A percentile compares a stretch with the other conserved stretches of the same genome.
phyloP scores from a whole-genome alignment of 2,113 vertebrate species.

The Phycodurus eques region DNA sequence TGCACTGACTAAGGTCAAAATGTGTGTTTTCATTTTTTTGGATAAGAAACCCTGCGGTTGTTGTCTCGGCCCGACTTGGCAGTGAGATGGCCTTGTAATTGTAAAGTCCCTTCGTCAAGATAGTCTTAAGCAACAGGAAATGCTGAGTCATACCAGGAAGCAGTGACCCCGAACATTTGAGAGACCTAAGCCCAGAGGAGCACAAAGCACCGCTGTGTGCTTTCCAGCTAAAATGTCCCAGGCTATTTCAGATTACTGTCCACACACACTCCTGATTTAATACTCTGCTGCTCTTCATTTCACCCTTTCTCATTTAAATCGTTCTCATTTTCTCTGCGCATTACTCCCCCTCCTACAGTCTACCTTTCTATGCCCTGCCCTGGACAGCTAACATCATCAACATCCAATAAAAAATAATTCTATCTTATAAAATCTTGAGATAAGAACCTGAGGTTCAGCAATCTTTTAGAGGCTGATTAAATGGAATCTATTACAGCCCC shows the following conservation, averaged over 20 bases:
- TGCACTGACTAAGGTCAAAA: too few relatives aligned
- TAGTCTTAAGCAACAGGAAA: conserved; percentile 7
- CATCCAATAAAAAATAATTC: conserved; percentile 60
- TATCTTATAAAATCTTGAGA: conserved; percentile 41
- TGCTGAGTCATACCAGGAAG: conserved; percentile 41
- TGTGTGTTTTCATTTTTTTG: background rate
- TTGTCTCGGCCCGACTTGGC: background rate
- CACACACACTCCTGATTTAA: conserved; percentile 32
- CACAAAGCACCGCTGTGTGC: conserved; percentile 34
- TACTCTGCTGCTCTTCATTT: conserved; percentile 28
- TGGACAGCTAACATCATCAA: conserved; percentile 59
- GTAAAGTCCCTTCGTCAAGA: background rate
- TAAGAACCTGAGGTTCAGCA: conserved; percentile 36
- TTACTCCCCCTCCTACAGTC: conserved; percentile 11
- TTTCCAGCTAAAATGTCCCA: conserved; percentile 23
- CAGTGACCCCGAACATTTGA: conserved; percentile 29
- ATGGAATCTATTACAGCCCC: conserved; percentile 28
- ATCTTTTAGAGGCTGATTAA: conserved; percentile 41
- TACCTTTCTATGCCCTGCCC: conserved; percentile 15
- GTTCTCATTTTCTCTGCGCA: conserved; percentile 36
- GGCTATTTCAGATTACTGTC: conserved; percentile 17
- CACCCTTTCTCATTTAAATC: conserved; percentile 41
- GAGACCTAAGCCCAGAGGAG: conserved; percentile 23
- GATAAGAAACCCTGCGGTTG: background rate
- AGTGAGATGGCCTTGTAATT: background rate